Conservation (phyloP, 2,797 vertebrate species). For the Phrynocephalus guinanensis region DNA sequence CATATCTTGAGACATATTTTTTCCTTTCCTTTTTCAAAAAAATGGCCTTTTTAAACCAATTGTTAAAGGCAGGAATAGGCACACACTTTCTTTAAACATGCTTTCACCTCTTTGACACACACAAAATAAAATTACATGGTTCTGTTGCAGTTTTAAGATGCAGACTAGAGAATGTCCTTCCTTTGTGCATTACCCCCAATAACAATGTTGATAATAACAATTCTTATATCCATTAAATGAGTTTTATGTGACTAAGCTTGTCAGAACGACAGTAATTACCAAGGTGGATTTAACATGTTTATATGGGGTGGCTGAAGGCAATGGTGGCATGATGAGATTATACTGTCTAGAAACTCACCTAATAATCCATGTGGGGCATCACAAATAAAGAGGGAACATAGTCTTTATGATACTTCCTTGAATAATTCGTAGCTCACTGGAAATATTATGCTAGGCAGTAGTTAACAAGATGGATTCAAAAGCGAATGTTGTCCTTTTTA, state of each 20-base stretch:
- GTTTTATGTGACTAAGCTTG: neutral
- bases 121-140: neutral
- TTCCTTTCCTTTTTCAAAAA: neutral
- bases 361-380: neutral
- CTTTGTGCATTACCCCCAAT: neutral
- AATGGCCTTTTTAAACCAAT: neutral
- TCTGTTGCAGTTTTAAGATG: neutral
- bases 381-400: neutral
- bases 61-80: neutral
- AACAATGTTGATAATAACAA: too few species aligned
- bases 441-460: neutral
- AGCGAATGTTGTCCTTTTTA: too few species aligned
- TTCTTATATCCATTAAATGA: neutral
- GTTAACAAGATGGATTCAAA: neutral
- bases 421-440: neutral
- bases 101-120: neutral
- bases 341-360: neutral
- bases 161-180: neutral
- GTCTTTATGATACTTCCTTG: neutral
- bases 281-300: neutral
- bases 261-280: neutral
- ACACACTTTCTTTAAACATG: neutral
- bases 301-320: neutral
- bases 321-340: neutral
- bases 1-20: neutral